Evolutionary conservation across 2,113 vertebrate species (phyloP).

Genomic region (Tichodroma muraria): DNA sequence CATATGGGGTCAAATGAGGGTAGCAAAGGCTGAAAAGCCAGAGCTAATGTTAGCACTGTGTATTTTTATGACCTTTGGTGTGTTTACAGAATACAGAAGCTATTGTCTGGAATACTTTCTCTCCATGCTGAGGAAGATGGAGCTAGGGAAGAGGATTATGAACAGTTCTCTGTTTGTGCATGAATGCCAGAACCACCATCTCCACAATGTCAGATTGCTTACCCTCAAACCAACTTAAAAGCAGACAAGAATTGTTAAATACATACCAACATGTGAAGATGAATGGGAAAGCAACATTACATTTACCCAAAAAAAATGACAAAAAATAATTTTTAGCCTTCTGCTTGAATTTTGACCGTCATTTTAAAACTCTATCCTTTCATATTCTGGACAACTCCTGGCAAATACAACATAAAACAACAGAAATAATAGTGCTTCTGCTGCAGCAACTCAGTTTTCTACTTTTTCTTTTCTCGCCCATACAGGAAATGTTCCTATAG

Average conservation of each 20-base stretch:
- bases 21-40: not conserved
- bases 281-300: not conserved
- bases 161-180: not conserved
- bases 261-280: not conserved
- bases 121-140: not conserved
- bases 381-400: not conserved
- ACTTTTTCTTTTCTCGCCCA: not conserved
- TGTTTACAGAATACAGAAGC: constrained; percentile 32
- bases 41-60: constrained; percentile 6
- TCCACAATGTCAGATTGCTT: not conserved
- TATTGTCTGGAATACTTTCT: not conserved
- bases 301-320: not conserved
- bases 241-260: not conserved
- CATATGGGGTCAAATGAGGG: not conserved
- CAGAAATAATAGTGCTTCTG: not conserved
- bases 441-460: not conserved
- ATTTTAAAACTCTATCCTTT: not conserved
- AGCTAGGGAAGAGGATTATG: not conserved
- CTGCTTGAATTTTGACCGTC: not conserved
- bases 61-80: constrained; percentile 28
- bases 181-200: not conserved
- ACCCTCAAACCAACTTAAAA: not conserved
- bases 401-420: not conserved
- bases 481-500: not conserved
- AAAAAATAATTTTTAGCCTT: not conserved